These are phyloP conservation scores for Drosophila watanabei DNA, from an alignment of 1,140 invertebrate genomes.

Conservation along the genomic window DNA sequence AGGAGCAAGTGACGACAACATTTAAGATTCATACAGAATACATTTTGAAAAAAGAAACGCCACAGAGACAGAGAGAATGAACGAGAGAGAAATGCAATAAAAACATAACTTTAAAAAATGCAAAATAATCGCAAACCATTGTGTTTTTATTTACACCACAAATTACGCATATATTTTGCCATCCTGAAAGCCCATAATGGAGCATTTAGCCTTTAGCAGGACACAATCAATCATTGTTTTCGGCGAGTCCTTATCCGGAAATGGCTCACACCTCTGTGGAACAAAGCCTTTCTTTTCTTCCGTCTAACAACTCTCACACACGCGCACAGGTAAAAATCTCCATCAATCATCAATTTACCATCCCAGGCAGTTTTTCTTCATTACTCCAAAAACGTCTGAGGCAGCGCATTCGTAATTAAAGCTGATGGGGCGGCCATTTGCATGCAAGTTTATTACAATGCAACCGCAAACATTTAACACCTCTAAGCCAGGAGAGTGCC, in stretches of 20 bases:
- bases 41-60: slow-evolving; percentile 40
- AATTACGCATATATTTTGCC: background rate
- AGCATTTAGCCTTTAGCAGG: slow-evolving; percentile 15
- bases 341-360: slow-evolving; percentile 69
- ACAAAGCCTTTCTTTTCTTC: slow-evolving; percentile 1
- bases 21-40: slow-evolving; percentile 73
- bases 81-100: slow-evolving; percentile 75
- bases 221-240: slow-evolving; percentile 33
- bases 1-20: slow-evolving; percentile 46
- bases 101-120: slow-evolving; percentile 81
- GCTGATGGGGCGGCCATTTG: slow-evolving; percentile 69
- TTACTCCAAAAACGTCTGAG: slow-evolving; percentile 30
- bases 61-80: slow-evolving; percentile 39
- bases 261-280: slow-evolving; percentile 40
- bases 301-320: slow-evolving; percentile 6
- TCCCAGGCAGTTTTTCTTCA: slow-evolving; percentile 60
- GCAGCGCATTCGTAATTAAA: slow-evolving; percentile 59
- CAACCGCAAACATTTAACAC: slow-evolving; percentile 77
- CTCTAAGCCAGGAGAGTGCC: slow-evolving; percentile 44
- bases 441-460: slow-evolving; percentile 67
- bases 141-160: slow-evolving; percentile 34
- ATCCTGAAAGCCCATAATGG: background rate
- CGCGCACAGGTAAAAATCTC: slow-evolving; percentile 19
- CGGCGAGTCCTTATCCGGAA: slow-evolving; percentile 38
- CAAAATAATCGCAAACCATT: slow-evolving; percentile 53